Conservation (phyloP, 1,140 invertebrate genomes). For the Sycobia sp. region DNA sequence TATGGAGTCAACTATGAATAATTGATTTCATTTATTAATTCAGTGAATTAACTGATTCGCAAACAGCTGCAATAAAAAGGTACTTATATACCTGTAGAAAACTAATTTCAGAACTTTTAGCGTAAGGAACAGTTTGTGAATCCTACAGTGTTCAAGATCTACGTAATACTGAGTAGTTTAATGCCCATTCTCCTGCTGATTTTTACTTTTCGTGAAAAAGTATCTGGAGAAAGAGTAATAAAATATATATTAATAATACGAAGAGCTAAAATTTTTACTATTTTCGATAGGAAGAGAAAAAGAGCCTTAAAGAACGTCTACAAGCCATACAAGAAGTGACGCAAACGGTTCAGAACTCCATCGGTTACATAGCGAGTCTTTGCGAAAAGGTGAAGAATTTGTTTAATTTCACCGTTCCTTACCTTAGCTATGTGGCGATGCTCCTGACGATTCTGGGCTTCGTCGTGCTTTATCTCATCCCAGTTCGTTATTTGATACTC, state of each 20-base stretch:
- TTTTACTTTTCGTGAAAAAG: neutral
- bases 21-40: no score
- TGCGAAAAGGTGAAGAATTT: slow-evolving; percentile 93
- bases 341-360: slow-evolving; percentile 90
- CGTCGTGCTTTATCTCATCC: slow-evolving; percentile 87
- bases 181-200: no score
- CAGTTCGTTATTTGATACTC: slow-evolving; percentile 89
- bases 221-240: neutral
- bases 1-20: no score
- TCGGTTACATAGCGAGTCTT: slow-evolving; percentile 89
- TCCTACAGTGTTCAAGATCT: no score
- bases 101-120: no score
- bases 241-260: neutral
- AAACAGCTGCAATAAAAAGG: no score
- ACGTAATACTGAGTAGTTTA: no score
- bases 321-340: slow-evolving; percentile 96
- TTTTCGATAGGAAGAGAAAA: slow-evolving; percentile 84
- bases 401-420: slow-evolving; percentile 97
- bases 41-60: no score
- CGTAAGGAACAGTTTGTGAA: no score
- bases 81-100: no score
- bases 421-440: slow-evolving; percentile 91
- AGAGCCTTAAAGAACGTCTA: slow-evolving; percentile 89
- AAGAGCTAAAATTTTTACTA: neutral
- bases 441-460: slow-evolving; percentile 72